Base-by-base conservation (phyloP, 1,140 invertebrate species). In the Apolygus lucorum region DNA sequence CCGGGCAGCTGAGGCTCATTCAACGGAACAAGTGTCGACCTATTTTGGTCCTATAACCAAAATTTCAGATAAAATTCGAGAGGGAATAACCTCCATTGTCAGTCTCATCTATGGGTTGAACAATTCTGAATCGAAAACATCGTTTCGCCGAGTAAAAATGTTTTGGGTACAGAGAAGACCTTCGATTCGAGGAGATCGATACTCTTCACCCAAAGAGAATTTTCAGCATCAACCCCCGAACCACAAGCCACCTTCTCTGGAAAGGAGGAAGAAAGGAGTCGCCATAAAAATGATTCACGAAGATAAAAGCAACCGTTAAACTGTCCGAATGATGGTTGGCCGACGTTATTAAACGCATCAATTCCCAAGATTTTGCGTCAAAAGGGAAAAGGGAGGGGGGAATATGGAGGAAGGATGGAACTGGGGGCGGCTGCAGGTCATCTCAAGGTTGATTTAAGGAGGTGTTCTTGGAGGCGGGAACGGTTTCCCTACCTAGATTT, bases 381-480 rank as follows among this genome's bases (percentile, higher is more conserved):
- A 22, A 24, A 11, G 54, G 22, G 54, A 4, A 24, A 17, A 59
- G 22, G 22, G 22, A 59, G 22, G 22, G 22, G 22, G 22, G 22
- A 59, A 59, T 17, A 59, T 59, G 22, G 22, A 21, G 22, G 54
- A 59, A 4, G 11, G 11, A 21, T 8, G 22, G 54, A 24, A 8
- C 8, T 17, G 54, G 22, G 22, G 4, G 54, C 2, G 22, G 22
- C 54, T 4, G 13, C 11, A 13, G 54, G 54, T 59, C 54, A 59
- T 59, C 54, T 59, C 8, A 59, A 59, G 64, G 14, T 66, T 66
- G 64, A 66, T 66, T 66, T 66, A 66, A 34, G 29, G 64, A 66
- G 64, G 64, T 66, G 64, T 66, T 66, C 34, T 28, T 28, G 54
- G 22, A 17, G 34, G 34, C 4, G 4, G 54, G 54, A 21, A 8